phyloP scores from a whole-genome alignment of 2,888 invertebrate species.

The Campopleginae sp. region DNA sequence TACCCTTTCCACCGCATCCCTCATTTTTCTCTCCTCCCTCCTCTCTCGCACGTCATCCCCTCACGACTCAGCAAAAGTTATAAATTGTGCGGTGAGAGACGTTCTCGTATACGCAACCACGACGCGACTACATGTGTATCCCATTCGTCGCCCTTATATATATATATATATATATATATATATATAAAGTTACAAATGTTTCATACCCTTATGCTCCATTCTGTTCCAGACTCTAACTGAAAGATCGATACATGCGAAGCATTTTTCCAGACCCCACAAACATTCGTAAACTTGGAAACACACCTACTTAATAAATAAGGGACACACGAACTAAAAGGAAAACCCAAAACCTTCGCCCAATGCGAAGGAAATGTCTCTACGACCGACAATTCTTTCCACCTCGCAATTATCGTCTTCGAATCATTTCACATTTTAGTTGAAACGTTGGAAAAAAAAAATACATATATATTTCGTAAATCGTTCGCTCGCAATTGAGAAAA shows the following conservation, averaged over 20 bases:
- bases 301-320: background rate
- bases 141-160: conserved; percentile 50
- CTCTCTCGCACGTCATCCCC: conserved; percentile 34
- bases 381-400: background rate
- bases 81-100: conserved; percentile 62
- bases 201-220: conserved; percentile 40
- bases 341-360: background rate
- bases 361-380: too few species aligned
- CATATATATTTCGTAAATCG: background rate
- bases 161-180: conserved; percentile 24
- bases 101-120: conserved; percentile 59
- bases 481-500: background rate
- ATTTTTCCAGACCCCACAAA: conserved; percentile 27
- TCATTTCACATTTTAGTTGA: background rate
- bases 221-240: conserved; percentile 39
- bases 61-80: conserved; percentile 52
- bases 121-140: conserved; percentile 60
- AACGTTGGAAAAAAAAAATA: background rate
- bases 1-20: conserved; percentile 13
- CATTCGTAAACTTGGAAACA: background rate
- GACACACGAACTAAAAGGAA: background rate
- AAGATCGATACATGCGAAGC: conserved; percentile 34
- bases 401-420: background rate
- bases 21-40: background rate
- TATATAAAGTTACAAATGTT: conserved; percentile 54